phyloP scores from a whole-genome alignment of 2,113 vertebrate genomes.

The Onychostruthus taczanowskii region DNA sequence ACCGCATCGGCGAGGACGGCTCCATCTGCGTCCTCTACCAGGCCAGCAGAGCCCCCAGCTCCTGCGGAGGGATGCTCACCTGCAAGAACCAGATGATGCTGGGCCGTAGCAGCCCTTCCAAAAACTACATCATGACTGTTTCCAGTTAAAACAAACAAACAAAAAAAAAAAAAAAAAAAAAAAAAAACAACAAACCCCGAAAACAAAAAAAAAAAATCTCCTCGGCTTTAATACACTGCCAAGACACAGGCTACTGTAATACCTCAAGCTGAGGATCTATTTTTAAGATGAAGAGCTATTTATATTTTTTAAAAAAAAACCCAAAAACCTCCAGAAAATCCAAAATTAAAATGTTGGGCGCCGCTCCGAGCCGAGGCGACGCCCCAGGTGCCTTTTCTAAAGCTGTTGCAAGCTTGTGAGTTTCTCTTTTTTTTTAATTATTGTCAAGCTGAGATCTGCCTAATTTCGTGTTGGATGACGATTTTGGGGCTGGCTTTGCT shows the following conservation, averaged over 20 bases:
- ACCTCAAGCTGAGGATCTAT: conserved; percentile 77
- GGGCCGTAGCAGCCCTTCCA: conserved; percentile 75
- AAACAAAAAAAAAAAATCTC: not conserved
- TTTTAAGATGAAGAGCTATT: conserved; percentile 82
- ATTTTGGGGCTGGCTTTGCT: not conserved
- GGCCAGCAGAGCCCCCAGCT: not conserved
- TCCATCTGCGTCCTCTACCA: conserved; percentile 87
- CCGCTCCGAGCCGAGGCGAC: not conserved
- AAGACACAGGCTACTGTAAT: conserved; percentile 70
- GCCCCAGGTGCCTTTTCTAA: conserved; percentile 75
- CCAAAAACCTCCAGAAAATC: conserved; percentile 50
- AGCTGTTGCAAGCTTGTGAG: conserved; percentile 58
- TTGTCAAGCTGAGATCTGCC: conserved; percentile 49
- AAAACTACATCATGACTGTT: conserved; percentile 85
- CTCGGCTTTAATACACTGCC: conserved; percentile 45
- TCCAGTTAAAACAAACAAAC: conserved; percentile 73
- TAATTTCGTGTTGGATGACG: not conserved
- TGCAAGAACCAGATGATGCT: conserved; percentile 83
- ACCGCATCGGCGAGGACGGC: conserved; percentile 86
- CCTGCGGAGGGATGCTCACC: conserved; percentile 68
- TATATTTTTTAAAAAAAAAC: conserved; percentile 74
- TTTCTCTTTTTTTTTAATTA: not conserved
- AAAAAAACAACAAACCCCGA: not conserved
- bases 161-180: not conserved
- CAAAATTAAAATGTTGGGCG: conserved; percentile 51